A percentile compares a stretch with the other conserved stretches of the same genome.
phyloP scores from a whole-genome alignment of 2,888 invertebrate species.

The Erannis defoliaria region DNA sequence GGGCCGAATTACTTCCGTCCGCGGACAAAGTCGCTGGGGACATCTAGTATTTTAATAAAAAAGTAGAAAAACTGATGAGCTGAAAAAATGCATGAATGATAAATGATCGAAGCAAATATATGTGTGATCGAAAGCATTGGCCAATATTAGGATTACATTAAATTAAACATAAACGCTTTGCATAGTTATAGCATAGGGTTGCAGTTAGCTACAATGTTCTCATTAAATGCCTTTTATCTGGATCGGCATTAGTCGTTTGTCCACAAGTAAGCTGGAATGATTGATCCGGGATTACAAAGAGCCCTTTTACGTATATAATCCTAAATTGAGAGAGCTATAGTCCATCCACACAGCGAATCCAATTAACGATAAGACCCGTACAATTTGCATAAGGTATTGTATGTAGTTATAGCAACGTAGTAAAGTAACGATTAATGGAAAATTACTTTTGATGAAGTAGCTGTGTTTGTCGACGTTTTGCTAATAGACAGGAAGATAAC shows the following conservation, averaged over 20 bases:
- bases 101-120: too few species aligned
- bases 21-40: too few species aligned
- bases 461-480: conserved; percentile 26
- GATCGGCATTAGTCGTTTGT: conserved; percentile 14
- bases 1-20: too few species aligned
- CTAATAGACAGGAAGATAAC: conserved; percentile 18
- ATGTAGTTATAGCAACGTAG: background rate
- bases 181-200: too few species aligned
- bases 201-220: too few species aligned
- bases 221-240: background rate
- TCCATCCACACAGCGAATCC: conserved; percentile 41
- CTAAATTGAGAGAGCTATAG: conserved; percentile 43
- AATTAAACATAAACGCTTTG: too few species aligned
- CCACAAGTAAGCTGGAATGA: conserved; percentile 34
- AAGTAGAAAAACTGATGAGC: too few species aligned
- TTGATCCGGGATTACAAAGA: conserved; percentile 37
- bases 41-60: too few species aligned
- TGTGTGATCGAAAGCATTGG: too few species aligned
- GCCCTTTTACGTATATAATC: conserved; percentile 44
- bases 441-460: conserved; percentile 33
- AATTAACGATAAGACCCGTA: conserved; percentile 47
- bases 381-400: conserved; percentile 40
- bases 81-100: too few species aligned
- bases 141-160: too few species aligned
- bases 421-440: conserved; percentile 29